Evolutionary conservation across 2,113 vertebrate genomes (phyloP).

Genomic region (Nycticebus coucang): DNA sequence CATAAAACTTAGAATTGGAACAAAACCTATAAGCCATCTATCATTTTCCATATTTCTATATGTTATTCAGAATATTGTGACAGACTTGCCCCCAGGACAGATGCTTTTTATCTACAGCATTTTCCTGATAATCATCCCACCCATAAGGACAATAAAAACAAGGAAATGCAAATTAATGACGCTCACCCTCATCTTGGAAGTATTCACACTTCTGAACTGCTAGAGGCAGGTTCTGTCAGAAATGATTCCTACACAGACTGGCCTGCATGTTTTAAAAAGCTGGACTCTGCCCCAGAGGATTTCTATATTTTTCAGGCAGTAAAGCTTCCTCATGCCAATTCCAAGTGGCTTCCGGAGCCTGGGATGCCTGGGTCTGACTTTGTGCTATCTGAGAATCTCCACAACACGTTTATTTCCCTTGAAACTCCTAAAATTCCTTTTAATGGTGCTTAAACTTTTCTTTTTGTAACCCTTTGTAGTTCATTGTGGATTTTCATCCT

Average conservation of each 20-base stretch:
- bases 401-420: not conserved
- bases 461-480: not conserved
- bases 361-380: not conserved
- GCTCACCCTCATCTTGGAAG: not conserved
- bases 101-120: not conserved
- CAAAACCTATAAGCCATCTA: not conserved
- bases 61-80: conserved; percentile 6
- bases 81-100: not conserved
- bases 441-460: not conserved
- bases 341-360: not conserved
- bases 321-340: not conserved
- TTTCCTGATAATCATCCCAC: not conserved
- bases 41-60: not conserved
- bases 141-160: not conserved
- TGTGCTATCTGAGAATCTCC: not conserved
- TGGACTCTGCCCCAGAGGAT: not conserved
- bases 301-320: not conserved
- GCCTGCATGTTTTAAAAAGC: not conserved
- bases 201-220: not conserved
- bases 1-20: conserved; percentile 3
- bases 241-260: not conserved
- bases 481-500: not conserved
- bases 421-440: not conserved
- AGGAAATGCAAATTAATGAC: not conserved
- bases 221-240: not conserved